Evolutionary conservation across 2,888 invertebrate species (phyloP).

Genomic region (Luperina nickerlii): DNA sequence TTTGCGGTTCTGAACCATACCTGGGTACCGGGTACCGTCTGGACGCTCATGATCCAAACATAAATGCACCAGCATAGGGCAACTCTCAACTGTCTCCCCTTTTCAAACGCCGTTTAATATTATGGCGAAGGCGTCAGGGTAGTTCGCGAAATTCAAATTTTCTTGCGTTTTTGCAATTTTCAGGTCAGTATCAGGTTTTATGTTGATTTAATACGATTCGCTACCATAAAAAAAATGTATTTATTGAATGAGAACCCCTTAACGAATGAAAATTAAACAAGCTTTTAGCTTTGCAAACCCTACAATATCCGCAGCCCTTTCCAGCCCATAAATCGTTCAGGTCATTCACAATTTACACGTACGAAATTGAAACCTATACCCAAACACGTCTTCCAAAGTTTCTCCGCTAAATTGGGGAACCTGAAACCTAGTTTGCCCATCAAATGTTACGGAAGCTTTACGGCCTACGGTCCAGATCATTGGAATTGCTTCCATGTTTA

Average conservation of each 20-base stretch:
- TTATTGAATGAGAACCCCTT: not conserved
- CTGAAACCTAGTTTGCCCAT: conserved; percentile 44
- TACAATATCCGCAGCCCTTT: conserved; percentile 27
- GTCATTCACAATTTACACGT: conserved; percentile 64
- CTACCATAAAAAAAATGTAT: no score
- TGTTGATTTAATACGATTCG: no score
- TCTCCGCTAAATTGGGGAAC: conserved; percentile 47
- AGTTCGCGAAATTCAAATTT: no score
- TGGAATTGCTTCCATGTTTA: conserved; percentile 61
- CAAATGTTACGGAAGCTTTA: conserved; percentile 60
- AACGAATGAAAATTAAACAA: conserved; percentile 28
- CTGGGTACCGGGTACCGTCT: not conserved
- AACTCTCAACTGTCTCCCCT: conserved; percentile 4
- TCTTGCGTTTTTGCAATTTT: no score
- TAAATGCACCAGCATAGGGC: not conserved
- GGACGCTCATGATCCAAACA: not conserved
- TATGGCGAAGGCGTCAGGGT: no score
- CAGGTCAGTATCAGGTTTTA: no score
- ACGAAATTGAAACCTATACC: conserved; percentile 49
- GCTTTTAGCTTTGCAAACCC: conserved; percentile 10
- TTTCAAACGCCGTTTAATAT: conserved; percentile 30
- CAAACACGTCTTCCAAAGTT: conserved; percentile 56
- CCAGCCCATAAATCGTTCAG: conserved; percentile 46
- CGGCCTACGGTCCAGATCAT: conserved; percentile 54
- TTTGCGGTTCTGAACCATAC: not conserved